Base-by-base conservation (phyloP, 1,140 invertebrate species). In the Pantala flavescens region DNA sequence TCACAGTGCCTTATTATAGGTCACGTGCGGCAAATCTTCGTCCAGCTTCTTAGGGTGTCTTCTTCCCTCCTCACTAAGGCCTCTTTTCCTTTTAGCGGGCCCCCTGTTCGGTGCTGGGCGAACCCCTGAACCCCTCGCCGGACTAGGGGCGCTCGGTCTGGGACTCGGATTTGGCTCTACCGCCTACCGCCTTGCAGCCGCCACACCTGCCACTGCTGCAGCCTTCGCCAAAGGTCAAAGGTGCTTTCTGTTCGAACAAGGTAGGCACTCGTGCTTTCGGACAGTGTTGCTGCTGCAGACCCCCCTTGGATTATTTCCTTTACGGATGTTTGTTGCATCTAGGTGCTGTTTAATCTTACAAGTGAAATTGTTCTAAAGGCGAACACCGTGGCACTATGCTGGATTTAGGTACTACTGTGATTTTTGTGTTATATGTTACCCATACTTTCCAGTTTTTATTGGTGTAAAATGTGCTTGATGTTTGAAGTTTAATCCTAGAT, bases 221-320 rank as follows among this genome's bases (percentile, higher is more conserved):
- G 82, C 83, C 23, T 49, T 74, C 55, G 28, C n/a, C 70, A 76
- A 76, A 75, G 72, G 76, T 80, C 83, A 63, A 63, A 63, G 83
- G 78, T 83, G 81, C 82, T 82, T 85, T 84, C 82, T 83, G 78
- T 84, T 84, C 82, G 84, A 84, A 80, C 84, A 85, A 85, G 84
- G 84, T 85, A 85, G 83, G 84, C 80, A 79, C 79, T 77, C 78
- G 77, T 9, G 28, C 77, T 81, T 28, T 74, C 49, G 19, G 70
- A 49, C 74, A 71, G 16, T n/a, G 55, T 24, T 43, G 70, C 74
- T 42, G 24, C 21, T 71, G 10, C 76, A 9, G 28, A 36, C 28
- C 28, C 28, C 28, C 28, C 9, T 2, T 36, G 28, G 28, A 36
- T 5, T 36, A 36, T 36, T 36, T 36, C 9, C 3, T 36, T 36